Evolutionary conservation across 1,140 invertebrate species (phyloP).

Genomic region (Macrocentrus cingulum): DNA sequence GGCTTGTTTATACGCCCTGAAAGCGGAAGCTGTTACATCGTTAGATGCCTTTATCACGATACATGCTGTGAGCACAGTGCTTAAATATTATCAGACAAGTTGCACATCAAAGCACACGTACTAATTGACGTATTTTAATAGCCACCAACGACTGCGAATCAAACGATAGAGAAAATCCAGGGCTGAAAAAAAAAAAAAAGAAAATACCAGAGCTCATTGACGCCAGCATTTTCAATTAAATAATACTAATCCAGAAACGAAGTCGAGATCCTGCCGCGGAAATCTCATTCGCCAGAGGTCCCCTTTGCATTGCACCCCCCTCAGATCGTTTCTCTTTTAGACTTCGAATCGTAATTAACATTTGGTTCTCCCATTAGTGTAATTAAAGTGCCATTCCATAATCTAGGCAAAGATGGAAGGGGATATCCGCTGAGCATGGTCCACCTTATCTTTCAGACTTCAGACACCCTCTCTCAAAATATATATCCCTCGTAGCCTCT

Average conservation of each 20-base stretch:
- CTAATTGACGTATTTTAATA: background rate
- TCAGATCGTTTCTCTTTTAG: conserved; percentile 61
- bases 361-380: conserved; percentile 72
- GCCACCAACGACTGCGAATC: background rate
- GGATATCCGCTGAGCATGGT: conserved; percentile 31
- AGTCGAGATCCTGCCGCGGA: conserved; percentile 42
- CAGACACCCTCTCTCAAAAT: conserved; percentile 49
- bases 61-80: background rate
- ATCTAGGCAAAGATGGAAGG: conserved; percentile 54
- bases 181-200: background rate
- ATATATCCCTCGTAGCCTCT: too few species aligned
- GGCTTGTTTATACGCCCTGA: conserved; percentile 45
- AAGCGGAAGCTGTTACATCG: conserved; percentile 35
- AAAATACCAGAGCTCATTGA: conserved; percentile 39
- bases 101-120: background rate
- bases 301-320: conserved; percentile 7
- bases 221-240: conserved; percentile 59
- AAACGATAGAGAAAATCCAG: background rate
- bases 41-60: conserved; percentile 24
- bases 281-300: conserved; percentile 50
- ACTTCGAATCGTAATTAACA: conserved; percentile 74
- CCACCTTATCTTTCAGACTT: conserved; percentile 61
- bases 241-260: conserved; percentile 57
- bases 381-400: conserved; percentile 70
- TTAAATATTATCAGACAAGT: background rate